Conservation (phyloP, 1,140 invertebrate species). For the Atta cephalotes region DNA sequence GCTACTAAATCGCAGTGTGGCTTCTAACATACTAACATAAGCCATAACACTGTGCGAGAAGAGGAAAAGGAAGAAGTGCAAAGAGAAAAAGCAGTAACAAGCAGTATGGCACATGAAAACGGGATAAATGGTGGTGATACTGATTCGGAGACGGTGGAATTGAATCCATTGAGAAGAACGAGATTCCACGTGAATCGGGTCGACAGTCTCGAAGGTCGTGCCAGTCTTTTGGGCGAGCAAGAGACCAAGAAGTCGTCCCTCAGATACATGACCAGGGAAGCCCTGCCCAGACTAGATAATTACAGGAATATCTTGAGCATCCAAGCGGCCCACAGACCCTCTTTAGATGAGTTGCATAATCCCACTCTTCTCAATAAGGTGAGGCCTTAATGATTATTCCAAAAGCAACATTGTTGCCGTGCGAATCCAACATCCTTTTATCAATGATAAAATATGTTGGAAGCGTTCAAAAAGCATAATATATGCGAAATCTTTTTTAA, state of each 20-base stretch:
- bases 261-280: slow-evolving; percentile 96
- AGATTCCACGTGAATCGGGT: slow-evolving; percentile 88
- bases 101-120: slow-evolving; percentile 82
- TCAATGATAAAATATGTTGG: background rate
- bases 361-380: slow-evolving; percentile 93
- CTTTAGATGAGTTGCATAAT: slow-evolving; percentile 97
- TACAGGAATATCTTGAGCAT: slow-evolving; percentile 97
- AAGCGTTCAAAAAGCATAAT: too few relatives aligned
- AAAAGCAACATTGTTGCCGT: background rate
- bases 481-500: background rate
- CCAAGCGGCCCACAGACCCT: slow-evolving; percentile 95
- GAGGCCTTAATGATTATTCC: slow-evolving; percentile 70
- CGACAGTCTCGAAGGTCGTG: slow-evolving; percentile 84
- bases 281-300: slow-evolving; percentile 95
- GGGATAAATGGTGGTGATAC: slow-evolving; percentile 73
- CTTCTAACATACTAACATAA: background rate
- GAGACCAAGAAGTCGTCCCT: slow-evolving; percentile 84
- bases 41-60: background rate
- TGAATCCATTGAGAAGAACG: slow-evolving; percentile 83
- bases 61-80: slow-evolving; percentile 7
- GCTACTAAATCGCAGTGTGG: background rate
- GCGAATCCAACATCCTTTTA: background rate
- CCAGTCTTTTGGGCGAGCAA: slow-evolving; percentile 84
- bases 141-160: slow-evolving; percentile 81
- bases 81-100: background rate